Conservation (phyloP, 2,113 vertebrate species). For the Oenanthe melanoleuca region DNA sequence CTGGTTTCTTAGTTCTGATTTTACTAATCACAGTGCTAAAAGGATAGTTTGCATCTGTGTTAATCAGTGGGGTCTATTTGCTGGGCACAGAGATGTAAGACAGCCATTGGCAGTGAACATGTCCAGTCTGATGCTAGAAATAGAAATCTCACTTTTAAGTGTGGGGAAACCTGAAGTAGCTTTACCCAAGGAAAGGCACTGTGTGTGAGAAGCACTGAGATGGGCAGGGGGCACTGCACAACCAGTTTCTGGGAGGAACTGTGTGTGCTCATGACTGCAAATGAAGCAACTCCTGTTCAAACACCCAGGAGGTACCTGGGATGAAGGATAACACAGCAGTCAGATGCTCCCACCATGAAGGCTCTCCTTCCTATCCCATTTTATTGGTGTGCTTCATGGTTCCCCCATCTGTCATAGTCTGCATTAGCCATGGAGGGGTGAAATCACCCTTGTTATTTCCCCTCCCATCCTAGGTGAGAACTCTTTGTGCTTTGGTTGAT, state of each 20-base stretch:
- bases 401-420: neutral
- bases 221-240: neutral
- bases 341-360: neutral
- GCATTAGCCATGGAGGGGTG: neutral
- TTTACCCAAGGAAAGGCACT: neutral
- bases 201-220: neutral
- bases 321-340: neutral
- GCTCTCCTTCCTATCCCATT: neutral
- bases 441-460: neutral
- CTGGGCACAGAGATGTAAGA: neutral
- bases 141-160: neutral
- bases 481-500: conserved; percentile 2
- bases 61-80: neutral
- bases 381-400: neutral
- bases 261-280: neutral
- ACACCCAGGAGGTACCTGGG: neutral
- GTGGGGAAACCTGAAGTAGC: neutral
- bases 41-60: neutral
- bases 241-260: neutral
- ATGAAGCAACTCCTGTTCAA: neutral
- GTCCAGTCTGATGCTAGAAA: neutral
- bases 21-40: neutral
- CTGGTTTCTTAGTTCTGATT: neutral
- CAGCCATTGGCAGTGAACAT: neutral
- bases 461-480: neutral